Evolutionary conservation across 2,888 invertebrate species (phyloP).

Genomic region (Linnaemya tessellans): DNA sequence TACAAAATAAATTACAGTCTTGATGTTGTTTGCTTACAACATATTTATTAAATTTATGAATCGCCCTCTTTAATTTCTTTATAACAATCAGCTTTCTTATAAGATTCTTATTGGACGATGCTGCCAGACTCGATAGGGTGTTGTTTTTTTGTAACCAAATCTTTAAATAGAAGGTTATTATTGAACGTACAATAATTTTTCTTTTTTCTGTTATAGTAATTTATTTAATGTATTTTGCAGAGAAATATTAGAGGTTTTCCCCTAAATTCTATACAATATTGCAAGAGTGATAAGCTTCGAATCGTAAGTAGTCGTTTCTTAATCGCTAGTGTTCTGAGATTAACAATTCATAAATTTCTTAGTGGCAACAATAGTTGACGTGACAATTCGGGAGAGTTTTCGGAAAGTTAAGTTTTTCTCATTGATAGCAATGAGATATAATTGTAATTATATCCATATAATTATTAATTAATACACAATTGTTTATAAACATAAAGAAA

Average conservation of each 20-base stretch:
- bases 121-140: background rate
- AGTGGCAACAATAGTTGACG: conserved; percentile 1
- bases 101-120: background rate
- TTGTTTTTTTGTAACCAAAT: too few relatives aligned
- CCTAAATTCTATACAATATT: too few relatives aligned
- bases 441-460: too few relatives aligned
- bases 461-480: too few relatives aligned
- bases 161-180: too few relatives aligned
- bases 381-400: background rate
- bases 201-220: too few relatives aligned
- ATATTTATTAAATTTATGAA: background rate
- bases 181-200: too few relatives aligned
- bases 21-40: background rate
- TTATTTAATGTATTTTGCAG: too few relatives aligned
- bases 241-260: too few relatives aligned
- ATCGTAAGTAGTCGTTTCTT: too few relatives aligned
- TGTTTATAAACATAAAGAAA: background rate
- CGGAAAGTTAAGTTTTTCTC: background rate
- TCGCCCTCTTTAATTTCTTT: background rate
- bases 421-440: background rate
- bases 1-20: conserved; percentile 46
- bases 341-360: background rate
- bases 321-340: background rate
- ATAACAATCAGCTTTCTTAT: conserved; percentile 7
- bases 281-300: too few relatives aligned